These are phyloP conservation scores for Neuroscelio doddi DNA, from an alignment of 2,888 invertebrate genomes.

Conservation along the genomic window DNA sequence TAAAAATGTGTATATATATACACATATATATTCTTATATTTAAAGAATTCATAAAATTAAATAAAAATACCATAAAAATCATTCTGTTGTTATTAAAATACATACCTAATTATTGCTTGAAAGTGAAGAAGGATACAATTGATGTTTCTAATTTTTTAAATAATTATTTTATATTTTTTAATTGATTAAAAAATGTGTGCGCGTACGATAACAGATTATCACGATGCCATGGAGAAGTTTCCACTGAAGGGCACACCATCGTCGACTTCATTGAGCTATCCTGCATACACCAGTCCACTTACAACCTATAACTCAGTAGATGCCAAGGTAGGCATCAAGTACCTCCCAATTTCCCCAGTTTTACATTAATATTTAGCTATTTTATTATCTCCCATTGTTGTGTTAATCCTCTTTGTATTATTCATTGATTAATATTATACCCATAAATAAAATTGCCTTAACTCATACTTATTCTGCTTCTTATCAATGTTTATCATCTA, in stretches of 20 bases:
- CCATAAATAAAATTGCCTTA: neutral
- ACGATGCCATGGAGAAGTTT: slow-evolving; percentile 80
- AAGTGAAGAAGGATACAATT: too few relatives aligned
- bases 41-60: too few relatives aligned
- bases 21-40: too few relatives aligned
- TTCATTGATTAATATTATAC: neutral
- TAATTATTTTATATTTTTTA: too few relatives aligned
- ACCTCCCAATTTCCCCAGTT: slow-evolving; percentile 26
- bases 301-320: slow-evolving; percentile 69
- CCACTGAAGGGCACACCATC: slow-evolving; percentile 76
- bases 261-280: slow-evolving; percentile 59
- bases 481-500: slow-evolving; percentile 15
- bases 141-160: too few relatives aligned
- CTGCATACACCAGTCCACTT: slow-evolving; percentile 61
- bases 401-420: slow-evolving; percentile 3
- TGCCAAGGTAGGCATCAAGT: slow-evolving; percentile 65
- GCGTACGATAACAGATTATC: slow-evolving; percentile 55
- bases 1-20: too few relatives aligned
- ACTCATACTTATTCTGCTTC: slow-evolving; percentile 7
- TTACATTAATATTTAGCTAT: slow-evolving; percentile 13
- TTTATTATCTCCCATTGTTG: neutral
- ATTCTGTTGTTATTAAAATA: too few relatives aligned
- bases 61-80: too few relatives aligned
- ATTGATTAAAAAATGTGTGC: slow-evolving; percentile 19
- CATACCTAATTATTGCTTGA: too few relatives aligned